Percentiles rank a stretch among this genome's conserved stretches.
Evolutionary conservation across 2,113 vertebrate genomes (phyloP).

Genomic region (Cheilinus undulatus): DNA sequence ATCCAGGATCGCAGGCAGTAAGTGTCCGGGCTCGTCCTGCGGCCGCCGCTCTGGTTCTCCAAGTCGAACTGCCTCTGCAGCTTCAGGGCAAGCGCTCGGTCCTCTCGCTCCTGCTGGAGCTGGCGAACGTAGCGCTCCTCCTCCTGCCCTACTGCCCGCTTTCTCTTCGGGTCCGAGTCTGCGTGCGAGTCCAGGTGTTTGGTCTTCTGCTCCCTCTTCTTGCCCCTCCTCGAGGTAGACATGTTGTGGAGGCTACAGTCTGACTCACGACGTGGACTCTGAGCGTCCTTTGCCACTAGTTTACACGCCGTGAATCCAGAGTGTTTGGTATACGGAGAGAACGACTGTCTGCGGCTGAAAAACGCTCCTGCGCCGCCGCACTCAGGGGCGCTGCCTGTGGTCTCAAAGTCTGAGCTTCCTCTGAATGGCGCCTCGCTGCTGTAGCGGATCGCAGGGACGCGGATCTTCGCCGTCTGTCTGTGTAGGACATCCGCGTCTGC

Average conservation of each 20-base stretch:
- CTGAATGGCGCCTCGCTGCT: constrained; percentile 20
- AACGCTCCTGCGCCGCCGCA: constrained; percentile 26
- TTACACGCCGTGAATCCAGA: constrained; percentile 51
- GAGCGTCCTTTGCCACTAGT: constrained; percentile 53
- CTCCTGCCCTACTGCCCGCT: constrained; percentile 67
- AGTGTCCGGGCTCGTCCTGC: constrained; percentile 83
- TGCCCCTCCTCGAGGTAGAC: constrained; percentile 84
- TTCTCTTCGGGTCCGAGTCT: constrained; percentile 81
- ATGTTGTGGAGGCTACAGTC: constrained; percentile 61
- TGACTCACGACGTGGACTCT: constrained; percentile 61
- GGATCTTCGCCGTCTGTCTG: constrained; percentile 55
- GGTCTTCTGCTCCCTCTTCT: constrained; percentile 91
- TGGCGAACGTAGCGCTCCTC: constrained; percentile 77
- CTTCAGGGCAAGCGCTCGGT: constrained; percentile 88
- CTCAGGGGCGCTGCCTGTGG: constrained; percentile 7
- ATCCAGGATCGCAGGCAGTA: constrained; percentile 92
- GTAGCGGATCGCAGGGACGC: constrained; percentile 57
- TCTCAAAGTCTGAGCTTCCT: constrained; percentile 24
- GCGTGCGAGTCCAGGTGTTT: constrained; percentile 89
- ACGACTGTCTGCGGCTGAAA: constrained; percentile 49
- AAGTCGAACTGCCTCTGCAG: constrained; percentile 90
- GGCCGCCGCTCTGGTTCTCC: constrained; percentile 83
- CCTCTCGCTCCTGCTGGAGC: constrained; percentile 79
- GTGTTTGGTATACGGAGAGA: constrained; percentile 51
- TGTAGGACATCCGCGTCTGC: constrained; percentile 41